Evolutionary conservation across 1,140 invertebrate species (phyloP), one percentile per base, ranked within the genome.

Genomic region (Pristionchus pacificus): DNA sequence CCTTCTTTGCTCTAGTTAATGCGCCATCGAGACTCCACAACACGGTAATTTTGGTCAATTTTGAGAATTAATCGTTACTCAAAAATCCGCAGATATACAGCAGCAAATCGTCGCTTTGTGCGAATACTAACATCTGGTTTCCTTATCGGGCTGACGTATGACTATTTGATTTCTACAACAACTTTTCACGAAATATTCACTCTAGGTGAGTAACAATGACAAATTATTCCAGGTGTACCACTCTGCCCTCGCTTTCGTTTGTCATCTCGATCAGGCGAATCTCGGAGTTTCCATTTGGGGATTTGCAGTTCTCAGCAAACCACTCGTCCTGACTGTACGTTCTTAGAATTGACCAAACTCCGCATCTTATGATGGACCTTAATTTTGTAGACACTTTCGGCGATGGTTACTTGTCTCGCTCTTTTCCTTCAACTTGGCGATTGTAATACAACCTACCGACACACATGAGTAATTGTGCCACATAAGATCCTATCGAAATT

Each of bases 241-340:
- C 29, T 68, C 74, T 65, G 76, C 71, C 0, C 60, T 60, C 10
- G 70, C 76, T 2, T 68, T 77, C 1, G 58, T 57, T 2, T 62
- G 60, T 28, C 76, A 77, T 55, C 57, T 77, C 31, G 65, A 69
- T 38, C 76, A 77, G 58, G 61, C 72, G 25, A 68, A 77, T 63
- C 60, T 77, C 0, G 76, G 76, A 1, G 65, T 77, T 29, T 74
- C 71, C 15, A 68, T 77, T 30, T 77, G 71, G 74, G 76, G 74
- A 15, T 77, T 77, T 62, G 76, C 76, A 2, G 33, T 77, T n/a
- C 60, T 77, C 24, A 66, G 61, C 0, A 67, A 74, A 57, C 68
- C 76, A 15, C 60, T 77, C 24, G 74, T 77, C 63, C 64, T 77
- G 6, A 74, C 76, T 31, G 76, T 77, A 38, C 62, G 67, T 60